Conservation (phyloP, 2,797 vertebrate species). For the Crocodylus rhombifer region DNA sequence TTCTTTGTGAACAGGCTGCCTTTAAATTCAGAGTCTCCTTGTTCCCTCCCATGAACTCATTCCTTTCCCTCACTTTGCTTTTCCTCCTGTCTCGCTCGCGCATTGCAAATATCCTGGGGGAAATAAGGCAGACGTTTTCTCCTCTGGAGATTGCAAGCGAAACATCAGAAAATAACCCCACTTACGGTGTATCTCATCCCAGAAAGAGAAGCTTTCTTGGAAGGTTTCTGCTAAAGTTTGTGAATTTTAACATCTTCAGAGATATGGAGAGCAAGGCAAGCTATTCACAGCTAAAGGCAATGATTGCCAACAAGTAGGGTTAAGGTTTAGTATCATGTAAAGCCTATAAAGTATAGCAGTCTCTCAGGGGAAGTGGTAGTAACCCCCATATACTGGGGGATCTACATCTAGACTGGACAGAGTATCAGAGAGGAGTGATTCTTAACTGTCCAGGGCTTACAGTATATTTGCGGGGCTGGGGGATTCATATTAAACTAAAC, state of each 20-base stretch:
- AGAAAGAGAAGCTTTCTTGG: not conserved
- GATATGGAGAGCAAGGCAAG: not conserved
- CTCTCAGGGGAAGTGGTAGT: not conserved
- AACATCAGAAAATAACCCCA: not conserved
- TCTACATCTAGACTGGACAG: not conserved
- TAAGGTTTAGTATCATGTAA: not conserved
- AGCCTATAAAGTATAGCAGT: not conserved
- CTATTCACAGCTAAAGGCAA: not conserved
- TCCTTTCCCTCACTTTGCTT: rapidly evolving
- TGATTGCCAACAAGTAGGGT: not conserved
- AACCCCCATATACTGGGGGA: not conserved
- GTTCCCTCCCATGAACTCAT: too few species aligned
- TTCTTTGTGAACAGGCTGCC: not conserved
- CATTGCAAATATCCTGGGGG: not conserved
- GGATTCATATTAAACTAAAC: not conserved
- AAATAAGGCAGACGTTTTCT: not conserved
- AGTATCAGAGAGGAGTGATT: not conserved
- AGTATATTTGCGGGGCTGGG: not conserved
- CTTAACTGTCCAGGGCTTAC: not conserved
- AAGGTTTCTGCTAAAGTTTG: not conserved
- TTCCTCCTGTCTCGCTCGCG: not conserved
- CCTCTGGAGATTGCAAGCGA: not conserved
- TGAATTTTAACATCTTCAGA: not conserved
- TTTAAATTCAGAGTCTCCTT: not conserved
- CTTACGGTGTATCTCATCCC: not conserved